A percentile compares a stretch with the other conserved stretches of the same genome.
phyloP scores from a whole-genome alignment of 2,888 invertebrate genomes.

The Yponomeuta evonymella region DNA sequence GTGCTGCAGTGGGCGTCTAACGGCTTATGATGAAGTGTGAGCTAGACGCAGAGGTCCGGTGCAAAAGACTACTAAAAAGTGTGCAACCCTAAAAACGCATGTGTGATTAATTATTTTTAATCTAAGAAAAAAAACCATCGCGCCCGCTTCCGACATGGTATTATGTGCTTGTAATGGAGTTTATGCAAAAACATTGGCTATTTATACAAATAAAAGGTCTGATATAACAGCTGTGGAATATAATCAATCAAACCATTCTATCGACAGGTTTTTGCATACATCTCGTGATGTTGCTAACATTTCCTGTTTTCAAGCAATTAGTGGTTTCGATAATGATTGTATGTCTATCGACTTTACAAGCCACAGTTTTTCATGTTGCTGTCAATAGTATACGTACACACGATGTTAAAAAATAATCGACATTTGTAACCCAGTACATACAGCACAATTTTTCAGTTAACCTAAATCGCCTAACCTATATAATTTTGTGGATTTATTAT shows the following conservation, averaged over 20 bases:
- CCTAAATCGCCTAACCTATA: too few species aligned
- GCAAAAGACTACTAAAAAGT: constrained; percentile 44
- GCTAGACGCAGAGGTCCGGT: too few species aligned
- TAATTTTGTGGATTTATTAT: too few species aligned
- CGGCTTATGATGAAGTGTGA: too few species aligned
- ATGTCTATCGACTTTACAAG: background rate
- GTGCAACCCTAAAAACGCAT: constrained; percentile 56
- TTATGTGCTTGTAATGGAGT: constrained; percentile 46
- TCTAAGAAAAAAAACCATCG: constrained; percentile 50
- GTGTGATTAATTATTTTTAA: constrained; percentile 65
- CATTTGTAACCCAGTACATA: too few species aligned
- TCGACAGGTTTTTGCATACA: constrained; percentile 51
- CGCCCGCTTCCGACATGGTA: constrained; percentile 54
- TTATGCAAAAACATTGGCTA: constrained; percentile 47
- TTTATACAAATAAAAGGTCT: constrained; percentile 38
- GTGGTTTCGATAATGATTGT: background rate
- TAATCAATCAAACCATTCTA: constrained; percentile 41
- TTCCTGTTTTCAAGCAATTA: constrained; percentile 33
- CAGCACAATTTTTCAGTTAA: too few species aligned
- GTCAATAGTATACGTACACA: background rate
- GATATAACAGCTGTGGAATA: constrained; percentile 41
- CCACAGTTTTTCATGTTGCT: background rate
- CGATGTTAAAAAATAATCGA: too few species aligned
- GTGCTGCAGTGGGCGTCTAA: too few species aligned
- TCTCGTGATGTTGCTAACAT: constrained; percentile 43